phyloP scores from a whole-genome alignment of 2,113 vertebrate genomes.

The Alectura lathami region DNA sequence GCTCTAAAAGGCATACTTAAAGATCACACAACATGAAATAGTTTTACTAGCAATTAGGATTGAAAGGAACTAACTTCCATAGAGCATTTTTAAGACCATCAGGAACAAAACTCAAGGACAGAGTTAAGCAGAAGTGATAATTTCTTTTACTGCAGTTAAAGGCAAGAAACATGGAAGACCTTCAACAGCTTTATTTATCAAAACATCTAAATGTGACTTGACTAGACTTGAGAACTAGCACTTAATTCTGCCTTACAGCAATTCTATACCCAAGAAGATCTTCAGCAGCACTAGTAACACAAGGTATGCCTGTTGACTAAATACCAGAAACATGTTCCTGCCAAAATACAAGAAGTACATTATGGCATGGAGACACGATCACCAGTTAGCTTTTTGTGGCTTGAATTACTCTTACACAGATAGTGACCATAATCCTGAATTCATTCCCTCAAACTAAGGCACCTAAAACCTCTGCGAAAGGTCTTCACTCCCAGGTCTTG shows the following conservation, averaged over 20 bases:
- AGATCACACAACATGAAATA: neutral
- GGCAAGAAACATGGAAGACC: neutral
- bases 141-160: neutral
- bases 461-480: neutral
- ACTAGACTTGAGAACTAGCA: neutral
- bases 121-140: neutral
- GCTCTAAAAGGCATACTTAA: neutral
- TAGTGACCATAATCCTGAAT: neutral
- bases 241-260: neutral
- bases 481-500: neutral
- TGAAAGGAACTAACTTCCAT: neutral
- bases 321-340: neutral
- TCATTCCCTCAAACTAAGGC: neutral
- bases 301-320: neutral
- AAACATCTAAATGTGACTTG: neutral
- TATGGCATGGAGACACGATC: neutral
- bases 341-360: neutral
- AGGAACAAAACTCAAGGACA: neutral
- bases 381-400: neutral
- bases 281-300: neutral
- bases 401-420: neutral
- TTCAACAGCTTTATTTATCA: neutral
- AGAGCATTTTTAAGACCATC: neutral
- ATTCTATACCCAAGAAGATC: neutral
- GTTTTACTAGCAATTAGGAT: neutral